Conservation (phyloP, 2,888 invertebrate genomes). For the Girardia tigrina region DNA sequence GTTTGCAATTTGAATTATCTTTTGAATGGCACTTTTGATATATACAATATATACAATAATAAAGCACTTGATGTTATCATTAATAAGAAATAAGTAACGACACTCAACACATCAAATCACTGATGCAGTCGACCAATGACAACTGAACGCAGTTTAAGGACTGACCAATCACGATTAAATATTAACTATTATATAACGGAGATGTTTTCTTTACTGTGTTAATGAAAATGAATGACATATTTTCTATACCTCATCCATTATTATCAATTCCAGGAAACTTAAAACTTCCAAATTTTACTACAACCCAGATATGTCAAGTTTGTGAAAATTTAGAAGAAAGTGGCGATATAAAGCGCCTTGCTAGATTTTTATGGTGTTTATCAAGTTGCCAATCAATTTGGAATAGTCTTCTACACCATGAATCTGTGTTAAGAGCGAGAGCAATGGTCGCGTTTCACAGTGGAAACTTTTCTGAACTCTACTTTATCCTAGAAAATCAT, state of each 20-base stretch:
- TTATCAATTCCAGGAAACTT: not conserved
- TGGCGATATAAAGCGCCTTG: conserved; percentile 3
- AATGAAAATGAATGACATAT: not conserved
- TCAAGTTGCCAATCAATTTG: not conserved
- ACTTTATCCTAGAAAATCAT: not conserved
- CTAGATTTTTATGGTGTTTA: not conserved
- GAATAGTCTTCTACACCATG: not conserved
- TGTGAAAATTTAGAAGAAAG: not conserved
- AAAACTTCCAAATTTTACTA: not conserved
- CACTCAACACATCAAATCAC: too few species aligned
- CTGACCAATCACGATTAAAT: not conserved
- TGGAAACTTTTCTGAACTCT: not conserved
- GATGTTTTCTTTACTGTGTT: not conserved
- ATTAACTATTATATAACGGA: not conserved
- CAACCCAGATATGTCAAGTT: not conserved
- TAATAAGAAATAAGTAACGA: too few species aligned
- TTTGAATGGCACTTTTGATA: too few species aligned
- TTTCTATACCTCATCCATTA: not conserved
- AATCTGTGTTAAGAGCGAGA: not conserved
- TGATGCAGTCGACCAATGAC: not conserved
- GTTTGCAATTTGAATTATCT: too few species aligned
- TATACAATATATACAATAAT: too few species aligned
- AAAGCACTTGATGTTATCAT: too few species aligned
- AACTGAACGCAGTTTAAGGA: not conserved
- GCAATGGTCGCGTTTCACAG: not conserved